These are phyloP conservation scores for Orgyia antiqua DNA, from an alignment of 2,888 invertebrate genomes.

Conservation along the genomic window DNA sequence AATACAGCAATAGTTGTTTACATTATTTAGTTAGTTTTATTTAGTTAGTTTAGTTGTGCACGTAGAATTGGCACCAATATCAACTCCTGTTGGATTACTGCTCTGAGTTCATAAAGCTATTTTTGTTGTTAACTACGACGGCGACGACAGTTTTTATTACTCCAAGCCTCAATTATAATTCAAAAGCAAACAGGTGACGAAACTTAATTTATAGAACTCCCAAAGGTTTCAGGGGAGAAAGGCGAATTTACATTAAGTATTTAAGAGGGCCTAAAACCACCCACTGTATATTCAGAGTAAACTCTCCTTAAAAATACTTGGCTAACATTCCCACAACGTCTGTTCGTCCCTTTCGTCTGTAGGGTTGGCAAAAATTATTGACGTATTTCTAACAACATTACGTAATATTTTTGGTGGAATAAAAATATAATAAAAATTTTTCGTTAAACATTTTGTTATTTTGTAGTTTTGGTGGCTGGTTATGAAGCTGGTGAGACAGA, in stretches of 20 bases:
- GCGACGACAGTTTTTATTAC: not conserved
- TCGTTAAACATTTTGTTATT: too few relatives aligned
- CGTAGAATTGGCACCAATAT: too few relatives aligned
- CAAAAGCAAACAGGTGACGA: conserved; percentile 1
- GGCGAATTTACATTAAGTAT: conserved; percentile 8
- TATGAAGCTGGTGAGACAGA: too few relatives aligned
- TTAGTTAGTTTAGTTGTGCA: too few relatives aligned
- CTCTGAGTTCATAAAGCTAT: too few relatives aligned
- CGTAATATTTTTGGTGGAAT: too few relatives aligned
- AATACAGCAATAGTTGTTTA: too few relatives aligned
- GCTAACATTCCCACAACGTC: not conserved
- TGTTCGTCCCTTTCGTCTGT: not conserved
- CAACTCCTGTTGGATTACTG: too few relatives aligned
- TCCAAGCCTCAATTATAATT: not conserved
- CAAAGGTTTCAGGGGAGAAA: conserved; percentile 2
- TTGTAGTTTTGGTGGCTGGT: too few relatives aligned
- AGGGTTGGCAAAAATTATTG: conserved; percentile 2
- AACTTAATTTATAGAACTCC: conserved; percentile 4
- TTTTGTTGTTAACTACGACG: too few relatives aligned
- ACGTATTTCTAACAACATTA: not conserved
- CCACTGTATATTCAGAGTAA: conserved; percentile 4
- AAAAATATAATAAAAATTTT: too few relatives aligned
- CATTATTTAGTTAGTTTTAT: too few relatives aligned
- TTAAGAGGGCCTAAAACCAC: conserved; percentile 3
- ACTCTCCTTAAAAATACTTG: conserved; percentile 1